These are phyloP conservation scores for Parnassius smintheus DNA, from an alignment of 2,888 invertebrate genomes.

Conservation along the genomic window DNA sequence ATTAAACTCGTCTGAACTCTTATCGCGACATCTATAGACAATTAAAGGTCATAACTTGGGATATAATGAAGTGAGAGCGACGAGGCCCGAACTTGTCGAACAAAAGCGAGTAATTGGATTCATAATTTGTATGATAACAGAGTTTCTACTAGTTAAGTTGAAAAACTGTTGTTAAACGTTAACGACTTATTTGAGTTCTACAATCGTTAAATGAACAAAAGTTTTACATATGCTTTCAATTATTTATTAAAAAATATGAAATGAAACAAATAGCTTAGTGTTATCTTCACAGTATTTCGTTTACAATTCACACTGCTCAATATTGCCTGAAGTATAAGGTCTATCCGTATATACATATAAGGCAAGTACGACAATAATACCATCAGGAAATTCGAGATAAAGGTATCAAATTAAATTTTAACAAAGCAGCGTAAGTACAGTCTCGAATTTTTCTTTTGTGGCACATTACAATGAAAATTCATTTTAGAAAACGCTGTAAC, in stretches of 20 bases:
- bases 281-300: not conserved
- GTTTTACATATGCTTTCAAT: not conserved
- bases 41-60: slow-evolving; percentile 36
- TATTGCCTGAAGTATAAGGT: not conserved
- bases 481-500: slow-evolving; percentile 48
- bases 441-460: slow-evolving; percentile 74
- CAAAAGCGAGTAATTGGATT: slow-evolving; percentile 49
- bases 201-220: slow-evolving; percentile 8
- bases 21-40: slow-evolving; percentile 31
- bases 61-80: slow-evolving; percentile 43
- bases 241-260: too few species aligned
- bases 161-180: slow-evolving; percentile 19
- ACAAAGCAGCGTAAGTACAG: slow-evolving; percentile 68
- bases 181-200: slow-evolving; percentile 15
- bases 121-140: slow-evolving; percentile 44
- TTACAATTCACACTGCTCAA: not conserved
- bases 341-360: not conserved
- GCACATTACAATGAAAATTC: slow-evolving; percentile 74
- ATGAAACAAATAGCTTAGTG: not conserved
- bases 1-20: slow-evolving; percentile 27
- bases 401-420: slow-evolving; percentile 80
- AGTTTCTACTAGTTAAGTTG: slow-evolving; percentile 32
- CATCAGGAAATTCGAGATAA: slow-evolving; percentile 65
- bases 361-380: slow-evolving; percentile 32
- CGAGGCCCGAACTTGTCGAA: slow-evolving; percentile 41